phyloP scores from a whole-genome alignment of 1,140 invertebrate genomes.

The Plectrocnemia conspersa region DNA sequence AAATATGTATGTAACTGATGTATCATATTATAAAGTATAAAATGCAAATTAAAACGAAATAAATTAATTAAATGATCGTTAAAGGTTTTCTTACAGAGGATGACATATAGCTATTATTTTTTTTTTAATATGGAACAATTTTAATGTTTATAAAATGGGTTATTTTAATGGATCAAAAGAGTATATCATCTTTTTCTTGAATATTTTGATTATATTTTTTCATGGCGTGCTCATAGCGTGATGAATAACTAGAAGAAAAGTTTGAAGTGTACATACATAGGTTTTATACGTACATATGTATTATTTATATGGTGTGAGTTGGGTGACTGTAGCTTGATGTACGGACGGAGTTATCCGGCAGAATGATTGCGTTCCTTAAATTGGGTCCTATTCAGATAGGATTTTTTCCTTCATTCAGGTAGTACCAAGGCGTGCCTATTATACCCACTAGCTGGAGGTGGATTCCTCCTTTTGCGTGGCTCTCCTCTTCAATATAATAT shows the following conservation, averaged over 20 bases:
- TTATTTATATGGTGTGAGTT: slow-evolving; percentile 11
- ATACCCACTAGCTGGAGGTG: slow-evolving; percentile 16
- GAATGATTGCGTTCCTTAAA: slow-evolving; percentile 34
- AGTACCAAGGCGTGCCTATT: slow-evolving; percentile 23
- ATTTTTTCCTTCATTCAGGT: slow-evolving; percentile 30
- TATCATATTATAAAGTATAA: too few relatives aligned
- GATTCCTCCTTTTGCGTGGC: slow-evolving; percentile 11
- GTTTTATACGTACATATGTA: neutral
- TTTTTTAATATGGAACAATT: too few relatives aligned
- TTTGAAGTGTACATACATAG: slow-evolving; percentile 14
- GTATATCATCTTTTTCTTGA: too few relatives aligned
- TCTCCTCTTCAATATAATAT: slow-evolving; percentile 21
- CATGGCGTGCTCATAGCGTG: too few relatives aligned
- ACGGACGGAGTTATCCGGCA: slow-evolving; percentile 24
- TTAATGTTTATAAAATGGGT: too few relatives aligned
- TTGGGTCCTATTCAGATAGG: slow-evolving; percentile 32
- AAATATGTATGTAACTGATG: too few relatives aligned
- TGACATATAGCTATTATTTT: too few relatives aligned
- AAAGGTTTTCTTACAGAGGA: too few relatives aligned
- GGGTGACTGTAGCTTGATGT: slow-evolving; percentile 6
- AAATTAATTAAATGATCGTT: too few relatives aligned
- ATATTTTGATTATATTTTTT: too few relatives aligned
- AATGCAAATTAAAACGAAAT: too few relatives aligned
- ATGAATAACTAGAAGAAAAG: slow-evolving; percentile 13
- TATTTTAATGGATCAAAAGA: too few relatives aligned